Evolutionary conservation across 2,797 vertebrate species (phyloP).

Genomic region (Fratercula arctica): DNA sequence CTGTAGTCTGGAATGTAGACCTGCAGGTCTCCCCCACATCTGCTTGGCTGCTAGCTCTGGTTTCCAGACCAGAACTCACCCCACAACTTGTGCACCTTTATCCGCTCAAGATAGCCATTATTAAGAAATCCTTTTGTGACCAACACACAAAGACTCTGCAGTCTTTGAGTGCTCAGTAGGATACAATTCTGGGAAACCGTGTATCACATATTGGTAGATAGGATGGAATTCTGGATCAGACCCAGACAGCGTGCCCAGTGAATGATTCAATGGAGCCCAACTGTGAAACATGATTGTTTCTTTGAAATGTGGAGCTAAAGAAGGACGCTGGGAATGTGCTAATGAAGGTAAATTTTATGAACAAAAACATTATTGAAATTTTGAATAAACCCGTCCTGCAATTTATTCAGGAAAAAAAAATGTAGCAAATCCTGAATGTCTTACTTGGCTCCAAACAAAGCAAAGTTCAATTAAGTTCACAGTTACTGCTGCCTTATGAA

Average conservation of each 20-base stretch:
- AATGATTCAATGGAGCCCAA: not conserved
- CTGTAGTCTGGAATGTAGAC: not conserved
- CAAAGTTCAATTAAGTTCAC: not conserved
- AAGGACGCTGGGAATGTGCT: not conserved
- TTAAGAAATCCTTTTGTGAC: not conserved
- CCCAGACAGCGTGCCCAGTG: not conserved
- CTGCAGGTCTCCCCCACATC: not conserved
- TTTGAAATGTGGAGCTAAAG: not conserved
- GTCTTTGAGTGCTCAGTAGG: not conserved
- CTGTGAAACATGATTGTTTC: not conserved
- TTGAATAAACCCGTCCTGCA: not conserved
- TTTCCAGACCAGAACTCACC: not conserved
- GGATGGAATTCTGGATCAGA: not conserved
- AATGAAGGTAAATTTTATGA: not conserved
- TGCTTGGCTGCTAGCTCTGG: not conserved
- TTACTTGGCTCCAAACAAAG: not conserved
- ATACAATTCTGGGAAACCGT: not conserved
- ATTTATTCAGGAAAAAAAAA: not conserved
- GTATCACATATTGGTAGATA: not conserved
- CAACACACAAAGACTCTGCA: not conserved
- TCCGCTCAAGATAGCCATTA: not conserved
- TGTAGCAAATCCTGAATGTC: not conserved
- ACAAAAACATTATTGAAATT: not conserved
- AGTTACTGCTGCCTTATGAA: not conserved
- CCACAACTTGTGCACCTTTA: not conserved